A percentile compares a stretch with the other conserved stretches of the same genome.
Evolutionary conservation across 2,888 invertebrate genomes (phyloP).

Genomic region (Conomelus anceps): DNA sequence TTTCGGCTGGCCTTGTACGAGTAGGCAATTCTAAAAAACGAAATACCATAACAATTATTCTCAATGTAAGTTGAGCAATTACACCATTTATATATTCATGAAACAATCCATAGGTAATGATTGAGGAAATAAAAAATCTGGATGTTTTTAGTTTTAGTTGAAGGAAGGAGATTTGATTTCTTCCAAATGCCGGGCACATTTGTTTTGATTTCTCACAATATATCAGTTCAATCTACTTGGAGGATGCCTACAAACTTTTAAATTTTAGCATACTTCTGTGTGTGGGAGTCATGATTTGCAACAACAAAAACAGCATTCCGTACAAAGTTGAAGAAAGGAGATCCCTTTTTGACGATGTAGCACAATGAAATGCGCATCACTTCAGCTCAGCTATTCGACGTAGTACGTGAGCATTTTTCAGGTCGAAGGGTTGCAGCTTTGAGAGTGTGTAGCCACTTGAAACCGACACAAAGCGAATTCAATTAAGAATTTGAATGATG

Average conservation of each 20-base stretch:
- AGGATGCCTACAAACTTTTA: not conserved
- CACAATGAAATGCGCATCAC: not conserved
- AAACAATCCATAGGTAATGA: no score
- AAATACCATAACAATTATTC: no score
- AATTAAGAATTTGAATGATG: not conserved
- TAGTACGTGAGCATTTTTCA: not conserved
- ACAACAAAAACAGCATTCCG: not conserved
- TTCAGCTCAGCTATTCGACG: not conserved
- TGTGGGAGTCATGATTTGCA: not conserved
- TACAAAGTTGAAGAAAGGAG: not conserved
- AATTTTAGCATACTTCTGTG: not conserved
- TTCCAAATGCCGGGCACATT: not conserved
- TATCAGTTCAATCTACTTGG: not conserved
- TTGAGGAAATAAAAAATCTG: no score
- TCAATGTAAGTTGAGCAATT: no score
- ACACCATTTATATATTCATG: no score
- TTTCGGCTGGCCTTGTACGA: no score
- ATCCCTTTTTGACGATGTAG: not conserved
- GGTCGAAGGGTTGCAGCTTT: not conserved
- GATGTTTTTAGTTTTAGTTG: no score
- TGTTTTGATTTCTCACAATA: not conserved
- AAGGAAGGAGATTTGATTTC: not conserved
- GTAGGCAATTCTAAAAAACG: no score
- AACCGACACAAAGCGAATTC: not conserved
- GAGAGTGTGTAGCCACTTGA: not conserved